Evolutionary conservation across 2,113 vertebrate species (phyloP).

Genomic region (Hymenochirus boettgeri): DNA sequence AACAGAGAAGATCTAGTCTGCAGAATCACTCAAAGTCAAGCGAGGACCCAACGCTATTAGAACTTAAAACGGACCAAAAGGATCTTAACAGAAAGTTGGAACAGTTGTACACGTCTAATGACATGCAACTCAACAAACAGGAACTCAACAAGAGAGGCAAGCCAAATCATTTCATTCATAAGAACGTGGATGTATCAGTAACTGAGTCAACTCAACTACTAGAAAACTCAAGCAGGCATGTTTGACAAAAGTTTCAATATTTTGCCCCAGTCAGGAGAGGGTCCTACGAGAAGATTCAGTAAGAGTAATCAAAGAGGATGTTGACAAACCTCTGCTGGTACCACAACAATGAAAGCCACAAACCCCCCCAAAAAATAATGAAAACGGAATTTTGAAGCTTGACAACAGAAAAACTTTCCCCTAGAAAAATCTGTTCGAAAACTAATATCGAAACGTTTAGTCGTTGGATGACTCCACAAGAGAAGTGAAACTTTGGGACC

Average conservation of each 20-base stretch:
- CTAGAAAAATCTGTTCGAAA: slow-evolving; percentile 78
- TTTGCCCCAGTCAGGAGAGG: slow-evolving; percentile 66
- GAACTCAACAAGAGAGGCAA: slow-evolving; percentile 4
- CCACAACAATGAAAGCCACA: slow-evolving; percentile 46
- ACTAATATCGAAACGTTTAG: slow-evolving; percentile 88
- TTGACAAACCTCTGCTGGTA: slow-evolving; percentile 39
- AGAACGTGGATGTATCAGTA: slow-evolving; percentile 14
- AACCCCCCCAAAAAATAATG: slow-evolving; percentile 34
- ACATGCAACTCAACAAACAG: slow-evolving; percentile 43
- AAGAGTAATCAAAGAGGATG: slow-evolving; percentile 35
- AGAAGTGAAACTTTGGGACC: slow-evolving; percentile 56
- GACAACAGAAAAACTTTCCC: slow-evolving; percentile 34
- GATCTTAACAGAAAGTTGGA: slow-evolving; percentile 65
- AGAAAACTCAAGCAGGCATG: slow-evolving; percentile 62
- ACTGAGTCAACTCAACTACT: slow-evolving; percentile 30
- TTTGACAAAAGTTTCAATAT: slow-evolving; percentile 63
- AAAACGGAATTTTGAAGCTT: slow-evolving; percentile 17
- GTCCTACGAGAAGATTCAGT: slow-evolving; percentile 44
- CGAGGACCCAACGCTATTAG: slow-evolving; percentile 71
- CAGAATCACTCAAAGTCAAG: slow-evolving; percentile 59
- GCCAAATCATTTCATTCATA: slow-evolving; percentile 33
- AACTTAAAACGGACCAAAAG: slow-evolving; percentile 65
- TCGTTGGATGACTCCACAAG: slow-evolving; percentile 51
- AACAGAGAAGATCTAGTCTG: slow-evolving; percentile 61
- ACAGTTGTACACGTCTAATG: slow-evolving; percentile 44